Evolutionary conservation across 2,797 vertebrate genomes (phyloP).

Genomic region (Fistularia commersonii): DNA sequence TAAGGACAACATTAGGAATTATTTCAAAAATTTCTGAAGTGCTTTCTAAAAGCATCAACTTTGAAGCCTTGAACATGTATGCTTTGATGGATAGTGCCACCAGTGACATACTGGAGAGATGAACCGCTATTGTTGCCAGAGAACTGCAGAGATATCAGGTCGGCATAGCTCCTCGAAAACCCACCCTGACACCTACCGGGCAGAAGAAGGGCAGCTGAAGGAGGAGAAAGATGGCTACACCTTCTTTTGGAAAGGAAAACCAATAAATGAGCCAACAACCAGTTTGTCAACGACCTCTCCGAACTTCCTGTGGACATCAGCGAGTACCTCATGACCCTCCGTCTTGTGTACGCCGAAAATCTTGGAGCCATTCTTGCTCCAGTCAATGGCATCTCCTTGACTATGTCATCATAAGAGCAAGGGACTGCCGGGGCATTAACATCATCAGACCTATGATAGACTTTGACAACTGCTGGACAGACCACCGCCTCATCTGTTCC

Average conservation of each 20-base stretch:
- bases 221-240: constrained; percentile 20
- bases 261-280: constrained; percentile 3
- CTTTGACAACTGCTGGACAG: too few relatives aligned
- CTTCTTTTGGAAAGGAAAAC: constrained; percentile 23
- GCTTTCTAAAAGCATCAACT: neutral
- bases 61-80: neutral
- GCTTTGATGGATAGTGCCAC: neutral
- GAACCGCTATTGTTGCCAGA: neutral
- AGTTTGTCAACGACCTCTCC: neutral
- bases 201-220: constrained; percentile 13
- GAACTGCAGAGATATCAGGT: neutral
- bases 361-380: too few relatives aligned
- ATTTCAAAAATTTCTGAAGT: too few relatives aligned
- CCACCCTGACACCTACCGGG: neutral
- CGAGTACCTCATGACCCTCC: neutral
- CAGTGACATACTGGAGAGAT: neutral
- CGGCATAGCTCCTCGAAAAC: neutral
- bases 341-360: too few relatives aligned
- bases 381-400: too few relatives aligned
- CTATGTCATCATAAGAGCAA: too few relatives aligned
- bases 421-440: too few relatives aligned
- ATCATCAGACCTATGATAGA: too few relatives aligned
- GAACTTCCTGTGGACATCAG: neutral
- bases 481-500: too few relatives aligned
- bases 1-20: neutral